These are phyloP conservation scores for Petrophora chlorosata DNA, from an alignment of 2,888 invertebrate genomes.

Conservation along the genomic window DNA sequence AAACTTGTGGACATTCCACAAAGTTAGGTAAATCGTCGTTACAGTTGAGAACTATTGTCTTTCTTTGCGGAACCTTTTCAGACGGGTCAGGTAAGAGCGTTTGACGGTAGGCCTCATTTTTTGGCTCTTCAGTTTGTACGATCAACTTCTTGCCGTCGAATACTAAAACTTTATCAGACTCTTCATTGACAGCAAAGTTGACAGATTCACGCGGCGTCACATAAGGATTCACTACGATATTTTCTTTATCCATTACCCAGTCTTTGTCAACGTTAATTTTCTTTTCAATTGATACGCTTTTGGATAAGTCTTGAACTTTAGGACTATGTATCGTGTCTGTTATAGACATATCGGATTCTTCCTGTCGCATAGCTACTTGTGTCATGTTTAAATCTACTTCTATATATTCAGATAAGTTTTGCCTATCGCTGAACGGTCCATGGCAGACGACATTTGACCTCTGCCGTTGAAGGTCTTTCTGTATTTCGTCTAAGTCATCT, in stretches of 20 bases:
- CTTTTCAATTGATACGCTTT: slow-evolving; percentile 42
- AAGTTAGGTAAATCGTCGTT: slow-evolving; percentile 70
- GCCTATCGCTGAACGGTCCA: slow-evolving; percentile 43
- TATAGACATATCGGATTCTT: slow-evolving; percentile 71
- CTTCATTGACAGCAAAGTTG: slow-evolving; percentile 62
- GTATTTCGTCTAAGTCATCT: slow-evolving; percentile 70
- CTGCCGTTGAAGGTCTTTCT: slow-evolving; percentile 53
- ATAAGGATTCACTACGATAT: slow-evolving; percentile 68
- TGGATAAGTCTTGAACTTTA: slow-evolving; percentile 59
- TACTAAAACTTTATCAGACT: slow-evolving; percentile 61
- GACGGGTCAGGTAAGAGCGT: slow-evolving; percentile 35
- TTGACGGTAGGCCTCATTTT: slow-evolving; percentile 39
- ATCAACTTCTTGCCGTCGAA: slow-evolving; percentile 70
- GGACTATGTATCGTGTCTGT: slow-evolving; percentile 65
- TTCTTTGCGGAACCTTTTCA: slow-evolving; percentile 46
- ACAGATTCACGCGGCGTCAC: slow-evolving; percentile 52
- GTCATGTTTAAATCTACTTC: slow-evolving; percentile 70
- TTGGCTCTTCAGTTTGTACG: slow-evolving; percentile 49
- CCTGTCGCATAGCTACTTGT: slow-evolving; percentile 44
- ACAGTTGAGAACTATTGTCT: slow-evolving; percentile 61
- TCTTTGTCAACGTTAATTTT: slow-evolving; percentile 43
- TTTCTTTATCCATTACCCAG: slow-evolving; percentile 70
- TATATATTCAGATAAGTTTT: slow-evolving; percentile 62
- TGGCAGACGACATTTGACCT: slow-evolving; percentile 45
- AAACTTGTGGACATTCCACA: slow-evolving; percentile 33